Percentiles rank a stretch among this genome's conserved stretches.
Conservation (phyloP, 2,113 vertebrate genomes). For the Salvelinus sp. region DNA sequence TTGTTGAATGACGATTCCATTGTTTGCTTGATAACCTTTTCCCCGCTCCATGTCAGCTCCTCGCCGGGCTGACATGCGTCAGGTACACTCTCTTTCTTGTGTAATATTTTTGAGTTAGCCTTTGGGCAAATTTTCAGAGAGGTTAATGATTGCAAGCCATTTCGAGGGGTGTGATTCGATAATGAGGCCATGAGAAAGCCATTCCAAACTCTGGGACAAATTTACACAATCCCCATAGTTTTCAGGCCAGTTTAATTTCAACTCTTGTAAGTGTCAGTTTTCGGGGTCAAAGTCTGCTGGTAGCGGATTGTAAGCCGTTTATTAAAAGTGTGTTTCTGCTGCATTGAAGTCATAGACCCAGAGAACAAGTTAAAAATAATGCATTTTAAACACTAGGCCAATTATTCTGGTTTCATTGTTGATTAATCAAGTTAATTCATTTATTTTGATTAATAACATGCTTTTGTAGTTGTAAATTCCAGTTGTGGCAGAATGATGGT, state of each 20-base stretch:
- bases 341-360: no score
- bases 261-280: no score
- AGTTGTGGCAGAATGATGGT: not conserved
- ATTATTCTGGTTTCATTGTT: not conserved
- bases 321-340: not conserved
- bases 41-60: no score
- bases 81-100: no score
- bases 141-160: not conserved
- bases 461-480: not conserved
- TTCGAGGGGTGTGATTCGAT: not conserved
- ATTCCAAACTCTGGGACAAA: no score
- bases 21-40: not conserved
- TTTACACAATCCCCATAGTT: no score
- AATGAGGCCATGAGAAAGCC: not conserved
- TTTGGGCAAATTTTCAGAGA: slow-evolving; percentile 1
- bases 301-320: no score
- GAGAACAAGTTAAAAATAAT: not conserved
- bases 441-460: not conserved
- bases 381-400: not conserved
- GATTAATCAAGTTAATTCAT: not conserved
- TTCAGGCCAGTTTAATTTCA: no score
- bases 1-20: not conserved
- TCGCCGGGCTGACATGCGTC: no score
- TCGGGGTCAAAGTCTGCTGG: no score
- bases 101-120: not conserved